phyloP scores from a whole-genome alignment of 2,888 invertebrate genomes.

The Lydus trimaculatus region DNA sequence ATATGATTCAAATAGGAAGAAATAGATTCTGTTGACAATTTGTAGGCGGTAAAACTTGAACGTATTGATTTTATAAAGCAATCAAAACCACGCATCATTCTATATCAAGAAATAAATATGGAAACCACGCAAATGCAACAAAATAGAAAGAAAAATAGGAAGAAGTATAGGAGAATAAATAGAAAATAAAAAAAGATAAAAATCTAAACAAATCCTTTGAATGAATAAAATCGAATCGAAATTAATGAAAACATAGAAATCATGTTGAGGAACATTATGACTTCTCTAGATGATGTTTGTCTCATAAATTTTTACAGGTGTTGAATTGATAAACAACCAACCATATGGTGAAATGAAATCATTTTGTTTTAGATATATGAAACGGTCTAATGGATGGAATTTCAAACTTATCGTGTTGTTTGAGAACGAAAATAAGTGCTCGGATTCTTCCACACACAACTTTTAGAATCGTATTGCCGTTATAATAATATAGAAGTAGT shows the following conservation, averaged over 20 bases:
- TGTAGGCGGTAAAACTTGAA: not conserved
- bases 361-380: not conserved
- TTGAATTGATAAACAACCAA: not conserved
- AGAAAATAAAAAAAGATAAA: not conserved
- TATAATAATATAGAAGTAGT: not conserved
- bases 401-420: not conserved
- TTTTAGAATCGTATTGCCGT: not conserved
- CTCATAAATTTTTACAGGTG: not conserved
- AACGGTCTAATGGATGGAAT: not conserved
- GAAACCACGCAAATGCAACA: not conserved
- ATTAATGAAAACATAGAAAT: not conserved
- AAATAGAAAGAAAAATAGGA: not conserved
- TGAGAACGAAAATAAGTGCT: not conserved
- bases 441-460: not conserved
- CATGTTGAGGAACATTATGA: not conserved
- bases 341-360: no score
- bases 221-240: not conserved
- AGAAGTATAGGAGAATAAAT: not conserved
- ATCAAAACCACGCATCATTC: constrained; percentile 1
- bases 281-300: not conserved
- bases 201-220: no score
- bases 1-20: not conserved
- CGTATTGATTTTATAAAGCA: not conserved
- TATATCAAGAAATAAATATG: not conserved
- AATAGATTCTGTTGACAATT: not conserved